A percentile compares a stretch with the other conserved stretches of the same genome.
phyloP scores from a whole-genome alignment of 2,888 invertebrate species.

The Lasius platythorax region DNA sequence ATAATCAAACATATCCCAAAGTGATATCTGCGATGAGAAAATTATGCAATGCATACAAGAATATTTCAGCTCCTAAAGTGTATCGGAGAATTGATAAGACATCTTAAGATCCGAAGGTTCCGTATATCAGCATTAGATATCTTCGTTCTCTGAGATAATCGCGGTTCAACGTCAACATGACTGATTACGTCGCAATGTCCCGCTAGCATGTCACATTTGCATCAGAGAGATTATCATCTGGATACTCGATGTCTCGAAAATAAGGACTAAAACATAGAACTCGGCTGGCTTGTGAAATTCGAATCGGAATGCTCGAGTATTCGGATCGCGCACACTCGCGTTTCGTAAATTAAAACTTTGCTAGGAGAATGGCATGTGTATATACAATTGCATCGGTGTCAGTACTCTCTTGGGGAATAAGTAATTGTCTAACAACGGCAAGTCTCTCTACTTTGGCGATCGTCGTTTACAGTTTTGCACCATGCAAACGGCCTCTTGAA shows the following conservation, averaged over 20 bases:
- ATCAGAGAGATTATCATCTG: slow-evolving; percentile 23
- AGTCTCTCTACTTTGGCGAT: slow-evolving; percentile 62
- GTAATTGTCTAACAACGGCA: slow-evolving; percentile 68
- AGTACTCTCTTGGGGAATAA: slow-evolving; percentile 64
- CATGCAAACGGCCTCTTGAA: slow-evolving; percentile 67
- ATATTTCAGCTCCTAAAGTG: neutral
- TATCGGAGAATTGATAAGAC: slow-evolving; percentile 20
- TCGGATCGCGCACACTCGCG: neutral
- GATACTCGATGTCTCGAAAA: slow-evolving; percentile 21
- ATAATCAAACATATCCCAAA: neutral
- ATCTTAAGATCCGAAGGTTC: slow-evolving; percentile 5
- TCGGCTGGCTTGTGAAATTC: slow-evolving; percentile 4
- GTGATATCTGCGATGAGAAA: neutral
- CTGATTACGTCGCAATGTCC: slow-evolving; percentile 36
- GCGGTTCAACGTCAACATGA: slow-evolving; percentile 28
- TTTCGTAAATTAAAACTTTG: slow-evolving; percentile 27
- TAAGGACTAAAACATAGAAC: neutral
- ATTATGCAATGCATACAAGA: neutral
- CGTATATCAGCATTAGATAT: slow-evolving; percentile 30
- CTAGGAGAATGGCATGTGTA: neutral
- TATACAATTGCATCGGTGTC: slow-evolving; percentile 51
- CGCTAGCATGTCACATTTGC: slow-evolving; percentile 31
- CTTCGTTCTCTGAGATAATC: slow-evolving; percentile 20
- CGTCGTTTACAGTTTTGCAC: slow-evolving; percentile 73
- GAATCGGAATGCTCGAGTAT: neutral